Percentiles rank a stretch among this genome's conserved stretches.
These are phyloP conservation scores for Cheiracanthium punctorium DNA, from an alignment of 2,888 invertebrate genomes.

Conservation along the genomic window DNA sequence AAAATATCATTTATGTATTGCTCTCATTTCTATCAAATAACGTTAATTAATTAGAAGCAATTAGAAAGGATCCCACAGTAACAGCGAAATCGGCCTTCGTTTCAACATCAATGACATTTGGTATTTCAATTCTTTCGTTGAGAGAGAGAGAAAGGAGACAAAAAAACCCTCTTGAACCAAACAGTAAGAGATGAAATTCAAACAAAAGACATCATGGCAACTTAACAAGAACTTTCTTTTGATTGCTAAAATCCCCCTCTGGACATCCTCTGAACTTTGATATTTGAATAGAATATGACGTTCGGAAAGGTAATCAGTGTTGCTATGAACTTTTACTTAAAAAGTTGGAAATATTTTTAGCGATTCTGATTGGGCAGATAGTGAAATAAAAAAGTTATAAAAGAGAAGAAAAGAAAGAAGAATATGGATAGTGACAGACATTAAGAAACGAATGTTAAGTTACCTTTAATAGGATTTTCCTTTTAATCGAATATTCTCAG, in stretches of 20 bases:
- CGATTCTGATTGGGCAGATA: not conserved
- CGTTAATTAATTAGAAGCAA: too few species aligned
- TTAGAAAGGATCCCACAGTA: too few species aligned
- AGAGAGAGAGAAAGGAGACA: not conserved
- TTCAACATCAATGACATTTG: not conserved
- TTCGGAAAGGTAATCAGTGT: not conserved
- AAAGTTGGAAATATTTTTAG: not conserved
- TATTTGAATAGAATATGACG: conserved; percentile 25
- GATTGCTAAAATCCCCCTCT: not conserved
- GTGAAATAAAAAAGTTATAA: too few species aligned
- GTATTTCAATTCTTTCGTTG: not conserved
- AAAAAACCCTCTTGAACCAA: not conserved
- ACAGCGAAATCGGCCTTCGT: not conserved
- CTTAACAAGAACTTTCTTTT: not conserved
- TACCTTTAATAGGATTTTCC: too few species aligned
- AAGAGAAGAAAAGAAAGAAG: too few species aligned
- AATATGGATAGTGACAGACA: not conserved
- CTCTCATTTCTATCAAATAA: too few species aligned
- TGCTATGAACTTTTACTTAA: not conserved
- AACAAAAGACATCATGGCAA: conserved; percentile 22
- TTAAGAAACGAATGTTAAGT: too few species aligned
- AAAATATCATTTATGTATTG: too few species aligned
- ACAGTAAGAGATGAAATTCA: not conserved
- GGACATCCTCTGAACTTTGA: conserved; percentile 40
- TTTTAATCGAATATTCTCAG: too few species aligned